These are phyloP conservation scores for Sebastes fasciatus DNA, from an alignment of 2,113 vertebrate species.

Conservation along the genomic window DNA sequence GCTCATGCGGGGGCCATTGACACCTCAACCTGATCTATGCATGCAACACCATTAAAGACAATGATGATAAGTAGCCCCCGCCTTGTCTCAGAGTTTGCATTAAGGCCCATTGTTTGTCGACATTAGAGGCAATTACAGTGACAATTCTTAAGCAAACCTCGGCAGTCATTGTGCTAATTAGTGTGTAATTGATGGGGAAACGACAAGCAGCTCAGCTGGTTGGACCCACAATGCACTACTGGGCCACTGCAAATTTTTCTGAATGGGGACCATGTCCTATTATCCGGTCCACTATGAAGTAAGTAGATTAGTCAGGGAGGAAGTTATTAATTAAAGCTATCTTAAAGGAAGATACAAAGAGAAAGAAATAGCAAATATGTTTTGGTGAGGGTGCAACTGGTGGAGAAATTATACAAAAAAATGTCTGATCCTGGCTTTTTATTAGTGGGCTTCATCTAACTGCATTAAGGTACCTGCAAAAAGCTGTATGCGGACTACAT, in stretches of 20 bases:
- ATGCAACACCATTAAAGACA: conserved; percentile 80
- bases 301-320: conserved; percentile 65
- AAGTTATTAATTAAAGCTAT: conserved; percentile 66
- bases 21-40: conserved; percentile 81
- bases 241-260: conserved; percentile 52
- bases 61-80: conserved; percentile 67
- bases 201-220: conserved; percentile 69
- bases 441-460: background rate
- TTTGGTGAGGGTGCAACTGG: background rate
- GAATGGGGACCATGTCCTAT: conserved; percentile 61
- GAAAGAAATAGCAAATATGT: conserved; percentile 10
- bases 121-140: conserved; percentile 82
- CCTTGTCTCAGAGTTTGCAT: conserved; percentile 74
- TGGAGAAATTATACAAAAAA: background rate
- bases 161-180: conserved; percentile 83
- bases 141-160: conserved; percentile 86
- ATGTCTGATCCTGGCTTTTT: background rate
- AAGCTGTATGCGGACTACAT: too few relatives aligned
- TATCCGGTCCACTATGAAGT: conserved; percentile 60
- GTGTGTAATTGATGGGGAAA: conserved; percentile 84
- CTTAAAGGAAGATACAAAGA: conserved; percentile 19
- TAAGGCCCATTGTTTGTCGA: conserved; percentile 80
- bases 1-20: conserved; percentile 78
- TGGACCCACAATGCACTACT: conserved; percentile 45
- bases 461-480: background rate